A percentile compares a stretch with the other conserved stretches of the same genome.
These are phyloP conservation scores for Drosophila tripunctata DNA, from an alignment of 2,888 invertebrate species.

Conservation along the genomic window DNA sequence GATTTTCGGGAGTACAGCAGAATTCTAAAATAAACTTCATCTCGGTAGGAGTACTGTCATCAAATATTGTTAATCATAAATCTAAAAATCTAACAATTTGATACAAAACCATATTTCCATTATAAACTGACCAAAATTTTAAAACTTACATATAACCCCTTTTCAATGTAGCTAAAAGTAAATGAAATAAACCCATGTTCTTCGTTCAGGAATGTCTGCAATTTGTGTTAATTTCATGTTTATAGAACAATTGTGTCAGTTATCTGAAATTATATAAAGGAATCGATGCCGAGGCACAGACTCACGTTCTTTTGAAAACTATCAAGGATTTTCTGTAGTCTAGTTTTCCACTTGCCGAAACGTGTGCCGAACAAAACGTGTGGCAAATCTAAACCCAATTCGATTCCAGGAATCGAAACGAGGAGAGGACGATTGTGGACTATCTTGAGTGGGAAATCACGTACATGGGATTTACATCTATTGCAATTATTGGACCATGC, in stretches of 20 bases:
- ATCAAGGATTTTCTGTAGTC: background rate
- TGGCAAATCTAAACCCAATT: constrained; percentile 46
- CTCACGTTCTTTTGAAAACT: constrained; percentile 38
- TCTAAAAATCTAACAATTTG: no score
- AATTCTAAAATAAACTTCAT: no score
- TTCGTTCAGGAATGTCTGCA: background rate
- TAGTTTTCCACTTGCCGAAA: constrained; percentile 40
- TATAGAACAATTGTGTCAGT: background rate
- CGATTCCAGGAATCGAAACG: constrained; percentile 54
- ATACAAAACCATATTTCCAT: no score
- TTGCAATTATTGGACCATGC: constrained; percentile 48
- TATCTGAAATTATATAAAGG: background rate
- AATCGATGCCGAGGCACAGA: constrained; percentile 17
- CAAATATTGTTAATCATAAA: no score
- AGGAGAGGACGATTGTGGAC: constrained; percentile 19
- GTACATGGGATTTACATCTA: constrained; percentile 34
- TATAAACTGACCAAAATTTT: no score
- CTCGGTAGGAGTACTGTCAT: no score
- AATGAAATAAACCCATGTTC: background rate
- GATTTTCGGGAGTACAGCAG: no score
- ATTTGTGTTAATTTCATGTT: background rate
- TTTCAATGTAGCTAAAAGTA: background rate
- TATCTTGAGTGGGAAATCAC: constrained; percentile 74
- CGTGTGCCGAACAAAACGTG: constrained; percentile 60
- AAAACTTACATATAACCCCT: no score